Evolutionary conservation across 2,113 vertebrate species (phyloP).

Genomic region (Nematolebias whitei): DNA sequence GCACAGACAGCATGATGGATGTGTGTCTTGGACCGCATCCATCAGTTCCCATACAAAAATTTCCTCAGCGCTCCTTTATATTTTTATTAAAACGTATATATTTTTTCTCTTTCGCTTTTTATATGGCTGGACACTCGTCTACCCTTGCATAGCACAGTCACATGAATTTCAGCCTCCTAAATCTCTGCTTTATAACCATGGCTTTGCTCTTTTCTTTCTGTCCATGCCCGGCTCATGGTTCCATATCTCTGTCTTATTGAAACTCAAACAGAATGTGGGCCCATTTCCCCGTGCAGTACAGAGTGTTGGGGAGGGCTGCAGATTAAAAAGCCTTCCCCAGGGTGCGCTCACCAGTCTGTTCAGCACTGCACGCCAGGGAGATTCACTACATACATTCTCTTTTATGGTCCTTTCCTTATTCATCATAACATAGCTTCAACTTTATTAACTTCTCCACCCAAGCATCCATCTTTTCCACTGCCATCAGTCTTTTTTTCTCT

Average conservation of each 20-base stretch:
- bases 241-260: slow-evolving; percentile 54
- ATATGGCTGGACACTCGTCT: slow-evolving; percentile 5
- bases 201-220: slow-evolving; percentile 15
- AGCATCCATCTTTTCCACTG: slow-evolving; percentile 67
- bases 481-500: slow-evolving; percentile 60
- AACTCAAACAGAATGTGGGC: slow-evolving; percentile 62
- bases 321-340: slow-evolving; percentile 76
- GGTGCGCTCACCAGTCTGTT: slow-evolving; percentile 76
- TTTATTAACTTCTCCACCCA: slow-evolving; percentile 80
- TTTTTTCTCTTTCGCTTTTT: neutral
- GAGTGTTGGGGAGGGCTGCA: slow-evolving; percentile 63
- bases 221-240: slow-evolving; percentile 52
- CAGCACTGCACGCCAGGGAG: slow-evolving; percentile 67
- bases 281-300: slow-evolving; percentile 47
- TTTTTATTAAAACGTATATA: slow-evolving; percentile 7
- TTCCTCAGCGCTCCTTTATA: slow-evolving; percentile 21
- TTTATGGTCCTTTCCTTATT: slow-evolving; percentile 80
- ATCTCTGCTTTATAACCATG: slow-evolving; percentile 19
- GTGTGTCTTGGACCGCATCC: no score
- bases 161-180: slow-evolving; percentile 24
- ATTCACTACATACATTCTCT: slow-evolving; percentile 79
- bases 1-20: no score
- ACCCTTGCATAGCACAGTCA: neutral
- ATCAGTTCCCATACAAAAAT: slow-evolving; percentile 26
- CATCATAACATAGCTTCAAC: slow-evolving; percentile 79